Percentiles rank a stretch among this genome's conserved stretches.
phyloP scores from a whole-genome alignment of 2,888 invertebrate genomes.

The Anoplius nigerrimus region DNA sequence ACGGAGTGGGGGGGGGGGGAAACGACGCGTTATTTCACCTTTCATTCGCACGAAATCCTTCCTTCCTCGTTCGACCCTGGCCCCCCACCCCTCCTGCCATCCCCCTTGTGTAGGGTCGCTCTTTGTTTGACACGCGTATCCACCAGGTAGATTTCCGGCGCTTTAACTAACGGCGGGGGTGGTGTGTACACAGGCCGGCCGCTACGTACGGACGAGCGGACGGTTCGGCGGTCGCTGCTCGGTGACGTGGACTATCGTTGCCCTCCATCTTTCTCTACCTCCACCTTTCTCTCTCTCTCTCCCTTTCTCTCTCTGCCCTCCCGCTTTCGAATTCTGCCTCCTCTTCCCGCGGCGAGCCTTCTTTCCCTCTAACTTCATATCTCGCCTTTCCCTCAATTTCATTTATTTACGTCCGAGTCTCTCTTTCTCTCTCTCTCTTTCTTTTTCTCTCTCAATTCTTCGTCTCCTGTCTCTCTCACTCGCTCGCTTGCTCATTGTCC shows the following conservation, averaged over 20 bases:
- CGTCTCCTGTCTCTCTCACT: background rate
- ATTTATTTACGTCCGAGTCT: background rate
- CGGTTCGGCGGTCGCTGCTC: background rate
- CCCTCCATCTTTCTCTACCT: constrained; percentile 8
- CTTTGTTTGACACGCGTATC: background rate
- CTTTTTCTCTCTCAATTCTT: background rate
- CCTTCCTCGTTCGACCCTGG: background rate
- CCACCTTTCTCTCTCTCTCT: constrained; percentile 6
- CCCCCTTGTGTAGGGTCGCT: background rate
- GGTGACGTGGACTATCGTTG: background rate
- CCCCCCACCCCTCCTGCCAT: background rate
- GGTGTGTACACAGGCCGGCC: background rate
- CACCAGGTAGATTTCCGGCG: constrained; percentile 13
- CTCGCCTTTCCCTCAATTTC: background rate
- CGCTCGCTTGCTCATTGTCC: background rate
- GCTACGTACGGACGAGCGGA: constrained; percentile 1
- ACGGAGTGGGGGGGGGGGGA: no score
- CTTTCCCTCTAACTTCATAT: background rate
- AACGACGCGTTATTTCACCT: no score
- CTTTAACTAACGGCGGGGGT: constrained; percentile 11
- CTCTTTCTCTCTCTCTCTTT: background rate
- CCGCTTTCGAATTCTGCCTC: constrained; percentile 26
- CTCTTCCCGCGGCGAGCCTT: constrained; percentile 6
- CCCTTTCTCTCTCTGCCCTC: constrained; percentile 7
- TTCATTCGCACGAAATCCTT: constrained; percentile 1